Conservation (phyloP, 2,113 vertebrate species). For the Anarhynchus alexandrinus region DNA sequence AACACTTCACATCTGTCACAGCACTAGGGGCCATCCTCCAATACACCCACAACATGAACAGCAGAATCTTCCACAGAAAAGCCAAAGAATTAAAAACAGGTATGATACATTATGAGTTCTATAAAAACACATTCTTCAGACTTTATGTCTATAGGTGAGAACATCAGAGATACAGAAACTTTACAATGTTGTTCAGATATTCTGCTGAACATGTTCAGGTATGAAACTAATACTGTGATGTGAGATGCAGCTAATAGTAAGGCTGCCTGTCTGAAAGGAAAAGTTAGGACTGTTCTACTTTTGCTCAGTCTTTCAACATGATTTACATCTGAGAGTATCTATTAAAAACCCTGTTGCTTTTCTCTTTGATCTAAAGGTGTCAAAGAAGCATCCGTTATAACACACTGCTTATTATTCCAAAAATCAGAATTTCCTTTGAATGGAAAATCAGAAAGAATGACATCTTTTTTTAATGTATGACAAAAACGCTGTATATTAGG, state of each 20-base stretch:
- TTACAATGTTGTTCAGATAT: background rate
- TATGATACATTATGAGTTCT: background rate
- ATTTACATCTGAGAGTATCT: constrained; percentile 44
- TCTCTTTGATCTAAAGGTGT: constrained; percentile 58
- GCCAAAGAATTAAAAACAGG: background rate
- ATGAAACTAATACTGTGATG: background rate
- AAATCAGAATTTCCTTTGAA: constrained; percentile 47
- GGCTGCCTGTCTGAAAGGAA: background rate
- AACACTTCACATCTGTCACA: no score
- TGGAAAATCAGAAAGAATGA: constrained; percentile 52
- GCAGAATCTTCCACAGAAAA: background rate
- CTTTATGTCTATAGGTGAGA: background rate
- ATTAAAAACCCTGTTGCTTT: constrained; percentile 51
- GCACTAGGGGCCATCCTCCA: background rate
- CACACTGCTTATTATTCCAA: constrained; percentile 55
- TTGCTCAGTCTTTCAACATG: background rate
- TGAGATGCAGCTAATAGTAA: background rate
- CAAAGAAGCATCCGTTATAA: constrained; percentile 35
- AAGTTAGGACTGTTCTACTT: constrained; percentile 24
- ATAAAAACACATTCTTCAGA: background rate
- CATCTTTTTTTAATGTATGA: constrained; percentile 37
- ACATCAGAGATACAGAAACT: background rate
- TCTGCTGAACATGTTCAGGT: background rate
- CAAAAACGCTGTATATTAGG: constrained; percentile 55
- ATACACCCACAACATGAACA: accelerated